Conservation (phyloP, 2,113 vertebrate genomes). For the human (Homo sapiens) region GRCh38 chr6:157898001-157898500, state of each 20-base stretch:
- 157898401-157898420: neutral
- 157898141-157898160: neutral
- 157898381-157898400: rapidly evolving
- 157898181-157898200: neutral
- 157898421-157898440: neutral
- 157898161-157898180: neutral
- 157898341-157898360: neutral
- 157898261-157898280: too few species aligned
- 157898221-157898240: neutral
- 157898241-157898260: neutral
- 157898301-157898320: neutral
- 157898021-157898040: neutral
- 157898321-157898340: rapidly evolving
- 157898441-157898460: neutral
- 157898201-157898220: neutral
- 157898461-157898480: neutral
- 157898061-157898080: neutral
- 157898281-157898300: neutral
- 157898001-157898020: neutral
- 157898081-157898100: neutral
- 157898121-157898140: neutral
- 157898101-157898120: neutral
- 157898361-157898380: too few species aligned
- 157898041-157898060: neutral
- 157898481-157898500: neutral